A percentile compares a stretch with the other conserved stretches of the same genome.
Conservation (phyloP, 2,113 vertebrate genomes). For the Pantherophis guttatus region DNA sequence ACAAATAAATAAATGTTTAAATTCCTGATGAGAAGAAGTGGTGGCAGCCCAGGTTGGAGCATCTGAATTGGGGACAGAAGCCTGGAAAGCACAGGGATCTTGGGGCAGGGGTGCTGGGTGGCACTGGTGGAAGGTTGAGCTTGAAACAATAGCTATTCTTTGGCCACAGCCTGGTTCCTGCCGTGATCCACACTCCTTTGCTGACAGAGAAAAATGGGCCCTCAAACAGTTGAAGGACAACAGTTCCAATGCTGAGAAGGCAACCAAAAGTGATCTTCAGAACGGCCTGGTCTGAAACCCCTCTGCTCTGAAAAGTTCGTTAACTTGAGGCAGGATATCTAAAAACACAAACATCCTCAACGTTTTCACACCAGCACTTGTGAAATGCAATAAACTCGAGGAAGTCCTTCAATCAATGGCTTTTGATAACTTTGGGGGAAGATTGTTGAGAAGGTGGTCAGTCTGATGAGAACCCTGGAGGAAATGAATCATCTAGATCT, state of each 20-base stretch:
- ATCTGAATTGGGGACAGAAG: neutral
- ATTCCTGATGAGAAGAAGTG: neutral
- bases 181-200: neutral
- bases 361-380: neutral
- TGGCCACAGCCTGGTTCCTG: neutral
- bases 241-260: neutral
- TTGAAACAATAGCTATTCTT: neutral
- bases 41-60: neutral
- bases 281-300: neutral
- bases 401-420: neutral
- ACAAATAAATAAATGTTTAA: neutral
- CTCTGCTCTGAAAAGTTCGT: neutral
- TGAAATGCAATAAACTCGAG: neutral
- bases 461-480: neutral
- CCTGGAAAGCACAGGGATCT: neutral
- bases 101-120: neutral
- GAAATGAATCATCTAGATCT: neutral
- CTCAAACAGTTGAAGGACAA: neutral
- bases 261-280: neutral
- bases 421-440: neutral
- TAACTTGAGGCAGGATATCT: neutral
- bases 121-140: neutral
- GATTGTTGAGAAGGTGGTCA: neutral
- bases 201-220: neutral
- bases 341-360: neutral